Evolutionary conservation across 2,888 invertebrate genomes (phyloP).

Genomic region (Herminia tarsipennalis): DNA sequence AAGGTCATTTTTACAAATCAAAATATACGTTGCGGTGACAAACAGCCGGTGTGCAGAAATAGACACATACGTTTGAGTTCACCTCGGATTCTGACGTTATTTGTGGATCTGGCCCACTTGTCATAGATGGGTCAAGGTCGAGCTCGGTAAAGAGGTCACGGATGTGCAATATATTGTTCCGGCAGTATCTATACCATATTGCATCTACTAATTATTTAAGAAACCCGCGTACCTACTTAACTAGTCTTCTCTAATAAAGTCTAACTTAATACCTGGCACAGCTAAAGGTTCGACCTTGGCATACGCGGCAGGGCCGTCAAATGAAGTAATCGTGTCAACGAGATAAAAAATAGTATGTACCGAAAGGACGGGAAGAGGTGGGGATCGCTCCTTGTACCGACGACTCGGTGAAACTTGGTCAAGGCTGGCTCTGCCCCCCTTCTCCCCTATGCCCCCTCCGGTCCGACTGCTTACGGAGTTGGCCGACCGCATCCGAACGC

Average conservation of each 20-base stretch:
- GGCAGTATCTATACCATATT: constrained; percentile 11
- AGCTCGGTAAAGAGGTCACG: constrained; percentile 62
- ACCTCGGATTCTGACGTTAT: constrained; percentile 75
- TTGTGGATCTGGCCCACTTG: constrained; percentile 74
- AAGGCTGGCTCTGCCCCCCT: constrained; percentile 75
- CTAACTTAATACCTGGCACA: constrained; percentile 26
- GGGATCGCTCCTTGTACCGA: constrained; percentile 83
- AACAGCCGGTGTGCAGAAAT: constrained; percentile 72
- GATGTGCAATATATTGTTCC: constrained; percentile 41
- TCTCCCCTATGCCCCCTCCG: constrained; percentile 49
- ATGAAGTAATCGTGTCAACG: constrained; percentile 79
- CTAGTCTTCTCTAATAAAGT: constrained; percentile 4
- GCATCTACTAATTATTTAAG: neutral
- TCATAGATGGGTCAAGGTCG: constrained; percentile 80
- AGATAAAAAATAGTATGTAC: constrained; percentile 67
- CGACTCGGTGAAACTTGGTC: constrained; percentile 85
- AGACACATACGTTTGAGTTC: constrained; percentile 69
- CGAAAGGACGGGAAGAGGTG: constrained; percentile 83
- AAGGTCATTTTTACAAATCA: constrained; percentile 85
- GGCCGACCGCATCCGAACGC: constrained; percentile 69
- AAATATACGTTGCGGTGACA: constrained; percentile 76
- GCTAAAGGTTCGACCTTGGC: constrained; percentile 62
- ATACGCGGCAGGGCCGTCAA: constrained; percentile 63
- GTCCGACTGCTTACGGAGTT: constrained; percentile 61
- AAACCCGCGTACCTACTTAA: constrained; percentile 4